Conservation (phyloP, 2,797 vertebrate species). For the Ptychobarbus kaznakovi region DNA sequence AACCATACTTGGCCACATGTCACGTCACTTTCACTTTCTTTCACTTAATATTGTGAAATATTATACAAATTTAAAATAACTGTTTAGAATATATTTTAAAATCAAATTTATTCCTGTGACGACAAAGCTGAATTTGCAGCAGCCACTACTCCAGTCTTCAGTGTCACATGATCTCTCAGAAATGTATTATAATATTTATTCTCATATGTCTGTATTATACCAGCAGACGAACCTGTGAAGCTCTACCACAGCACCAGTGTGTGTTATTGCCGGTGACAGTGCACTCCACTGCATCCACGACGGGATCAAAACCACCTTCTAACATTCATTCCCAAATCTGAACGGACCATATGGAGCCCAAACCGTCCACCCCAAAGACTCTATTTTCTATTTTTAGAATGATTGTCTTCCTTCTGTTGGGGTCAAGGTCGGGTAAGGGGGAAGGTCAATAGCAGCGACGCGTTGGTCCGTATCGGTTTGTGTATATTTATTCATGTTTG, state of each 20-base stretch:
- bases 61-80: not conserved
- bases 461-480: slow-evolving; percentile 60
- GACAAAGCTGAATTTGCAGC: no score
- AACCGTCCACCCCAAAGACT: not conserved
- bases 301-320: not conserved
- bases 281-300: slow-evolving; percentile 44
- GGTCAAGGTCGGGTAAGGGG: slow-evolving; percentile 81
- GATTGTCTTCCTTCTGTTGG: slow-evolving; percentile 74
- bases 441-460: slow-evolving; percentile 74
- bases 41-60: not conserved
- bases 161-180: no score
- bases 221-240: slow-evolving; percentile 38
- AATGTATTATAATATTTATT: no score
- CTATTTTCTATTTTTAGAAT: slow-evolving; percentile 66
- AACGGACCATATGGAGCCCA: slow-evolving; percentile 12
- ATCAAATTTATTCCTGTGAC: no score
- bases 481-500: slow-evolving; percentile 67
- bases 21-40: no score
- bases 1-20: no score
- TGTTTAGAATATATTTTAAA: no score
- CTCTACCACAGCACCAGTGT: slow-evolving; percentile 28
- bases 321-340: not conserved
- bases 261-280: slow-evolving; percentile 50
- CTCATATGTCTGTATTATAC: no score
- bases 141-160: no score